Conservation (phyloP, 2,113 vertebrate species). For the Artemisiospiza belli region DNA sequence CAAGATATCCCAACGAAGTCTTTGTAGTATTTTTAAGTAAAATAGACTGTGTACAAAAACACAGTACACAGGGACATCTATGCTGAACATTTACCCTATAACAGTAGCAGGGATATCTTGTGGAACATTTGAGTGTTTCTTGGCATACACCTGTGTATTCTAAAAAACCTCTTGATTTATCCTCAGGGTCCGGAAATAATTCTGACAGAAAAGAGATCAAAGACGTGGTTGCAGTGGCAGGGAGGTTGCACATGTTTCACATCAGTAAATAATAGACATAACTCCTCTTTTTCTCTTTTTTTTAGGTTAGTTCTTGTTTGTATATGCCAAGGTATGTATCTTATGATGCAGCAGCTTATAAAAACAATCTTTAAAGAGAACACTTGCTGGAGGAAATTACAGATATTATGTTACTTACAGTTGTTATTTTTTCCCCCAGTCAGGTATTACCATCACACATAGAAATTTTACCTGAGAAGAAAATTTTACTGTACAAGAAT, state of each 20-base stretch:
- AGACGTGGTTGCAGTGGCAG: background rate
- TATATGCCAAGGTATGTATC: background rate
- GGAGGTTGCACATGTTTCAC: background rate
- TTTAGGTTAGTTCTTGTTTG: background rate
- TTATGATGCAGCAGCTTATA: background rate
- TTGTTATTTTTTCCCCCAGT: background rate
- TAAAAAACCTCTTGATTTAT: background rate
- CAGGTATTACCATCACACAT: background rate
- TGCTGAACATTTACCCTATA: background rate
- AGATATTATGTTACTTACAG: background rate
- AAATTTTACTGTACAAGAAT: background rate
- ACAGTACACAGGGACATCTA: background rate
- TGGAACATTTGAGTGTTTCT: background rate
- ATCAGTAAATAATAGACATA: background rate
- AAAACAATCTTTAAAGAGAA: background rate
- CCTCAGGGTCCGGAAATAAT: background rate
- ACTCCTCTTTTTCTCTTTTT: background rate
- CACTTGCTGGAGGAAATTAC: background rate
- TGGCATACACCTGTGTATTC: background rate
- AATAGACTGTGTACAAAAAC: background rate
- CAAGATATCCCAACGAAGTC: background rate
- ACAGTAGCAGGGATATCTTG: background rate
- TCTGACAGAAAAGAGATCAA: constrained; percentile 1
- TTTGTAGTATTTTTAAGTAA: background rate
- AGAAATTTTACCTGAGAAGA: background rate